Percentiles rank a stretch among this genome's conserved stretches.
Conservation (phyloP, 2,888 invertebrate species). For the Dasypolia templi region DNA sequence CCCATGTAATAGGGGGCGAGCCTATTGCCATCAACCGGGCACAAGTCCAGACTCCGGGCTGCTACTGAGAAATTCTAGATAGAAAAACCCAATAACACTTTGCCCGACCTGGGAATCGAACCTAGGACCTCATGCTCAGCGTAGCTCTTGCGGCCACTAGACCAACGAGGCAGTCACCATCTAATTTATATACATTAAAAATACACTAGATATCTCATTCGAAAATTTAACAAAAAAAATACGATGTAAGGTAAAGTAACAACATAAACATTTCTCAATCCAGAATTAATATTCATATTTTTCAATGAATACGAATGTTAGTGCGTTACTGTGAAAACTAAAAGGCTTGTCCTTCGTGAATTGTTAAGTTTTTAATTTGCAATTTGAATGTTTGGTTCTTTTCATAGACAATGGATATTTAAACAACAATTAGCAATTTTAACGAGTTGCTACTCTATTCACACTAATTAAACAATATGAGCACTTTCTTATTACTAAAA, state of each 20-base stretch:
- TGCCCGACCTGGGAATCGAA: too few relatives aligned
- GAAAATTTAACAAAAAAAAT: too few relatives aligned
- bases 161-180: too few relatives aligned
- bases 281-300: not conserved
- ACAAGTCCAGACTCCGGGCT: too few relatives aligned
- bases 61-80: too few relatives aligned
- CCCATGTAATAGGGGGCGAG: too few relatives aligned
- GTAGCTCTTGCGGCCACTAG: too few relatives aligned
- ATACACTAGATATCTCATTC: too few relatives aligned
- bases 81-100: too few relatives aligned
- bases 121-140: too few relatives aligned
- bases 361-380: slow-evolving; percentile 7
- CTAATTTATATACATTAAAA: too few relatives aligned
- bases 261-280: not conserved
- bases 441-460: slow-evolving; percentile 12
- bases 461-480: slow-evolving; percentile 28
- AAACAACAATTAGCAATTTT: slow-evolving; percentile 2
- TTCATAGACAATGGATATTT: slow-evolving; percentile 43
- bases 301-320: not conserved
- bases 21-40: too few relatives aligned
- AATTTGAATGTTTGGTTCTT: not conserved
- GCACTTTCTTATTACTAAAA: slow-evolving; percentile 25
- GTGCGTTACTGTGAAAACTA: not conserved
- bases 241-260: not conserved
- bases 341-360: not conserved